Base-by-base conservation (phyloP, 2,888 invertebrate species). In the Eristalinus sepulchralis region DNA sequence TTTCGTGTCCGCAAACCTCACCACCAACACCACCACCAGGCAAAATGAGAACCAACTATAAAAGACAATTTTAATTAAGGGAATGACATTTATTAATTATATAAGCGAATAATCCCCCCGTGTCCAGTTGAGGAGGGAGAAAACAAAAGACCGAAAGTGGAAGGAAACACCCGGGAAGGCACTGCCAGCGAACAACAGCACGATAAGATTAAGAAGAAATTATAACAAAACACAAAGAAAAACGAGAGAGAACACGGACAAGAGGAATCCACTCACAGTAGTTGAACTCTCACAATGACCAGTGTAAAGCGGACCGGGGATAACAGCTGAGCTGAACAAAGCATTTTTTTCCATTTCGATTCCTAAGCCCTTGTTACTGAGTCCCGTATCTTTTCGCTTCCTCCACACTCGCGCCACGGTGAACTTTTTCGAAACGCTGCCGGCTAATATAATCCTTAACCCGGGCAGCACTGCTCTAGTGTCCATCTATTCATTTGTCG, bases 71-170 rank as follows among this genome's bases (percentile, higher is more conserved):
- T 82, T 86, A 83, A 86, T 86, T 86, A 86, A 86, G 83, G 83
- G 83, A 86, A 83, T 86, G 83, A 86, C 86, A 86, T 86, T 86
- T 86, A 86, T 86, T 86, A 86, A 86, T 86, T 86, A 83, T 86
- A 86, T 86, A 83, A 83, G 78, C 78, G 86, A 78, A 86, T 79
- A 86, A 86, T 83, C 71, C 79, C 73, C 66, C 57, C 81, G 55
- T 72, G 67, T 85, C 63, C 47, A 31, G 76, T 68, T 72, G 67
- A 81, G 62, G 62, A 62, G 60, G 62, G 34, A 31, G 62, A n/a
- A 31, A 20, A 66, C 64, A 34, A 20, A 24, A 71, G 10, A 13
- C 55, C 8, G 10, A 36, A 39, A 59, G 27, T 27, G 24, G 8
- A 31, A 20, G 13, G 47, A 20, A 1, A 33, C n/a, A 55, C 60